phyloP scores from a whole-genome alignment of 1,140 invertebrate genomes.

The Steinernema khuongi region DNA sequence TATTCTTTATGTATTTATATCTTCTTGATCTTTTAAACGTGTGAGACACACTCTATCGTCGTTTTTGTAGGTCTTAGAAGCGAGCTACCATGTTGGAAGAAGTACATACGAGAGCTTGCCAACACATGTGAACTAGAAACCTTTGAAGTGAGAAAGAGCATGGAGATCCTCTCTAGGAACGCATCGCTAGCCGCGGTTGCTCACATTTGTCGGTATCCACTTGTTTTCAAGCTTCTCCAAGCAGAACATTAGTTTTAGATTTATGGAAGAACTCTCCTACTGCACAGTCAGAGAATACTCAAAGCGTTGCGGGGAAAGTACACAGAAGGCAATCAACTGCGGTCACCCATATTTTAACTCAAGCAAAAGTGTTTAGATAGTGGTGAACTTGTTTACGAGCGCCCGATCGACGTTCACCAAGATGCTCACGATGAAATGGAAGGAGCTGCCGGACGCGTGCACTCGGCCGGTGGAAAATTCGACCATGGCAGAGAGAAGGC shows the following conservation, averaged over 20 bases:
- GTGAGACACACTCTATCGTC: too few species aligned
- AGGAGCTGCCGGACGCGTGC: too few species aligned
- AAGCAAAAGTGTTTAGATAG: neutral
- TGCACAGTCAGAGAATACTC: neutral
- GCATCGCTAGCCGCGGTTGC: neutral
- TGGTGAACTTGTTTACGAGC: neutral
- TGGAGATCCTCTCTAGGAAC: neutral
- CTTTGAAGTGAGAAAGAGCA: neutral
- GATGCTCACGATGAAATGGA: too few species aligned
- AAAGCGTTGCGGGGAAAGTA: neutral
- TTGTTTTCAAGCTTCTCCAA: neutral
- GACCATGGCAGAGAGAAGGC: too few species aligned
- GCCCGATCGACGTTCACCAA: too few species aligned
- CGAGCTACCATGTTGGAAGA: neutral
- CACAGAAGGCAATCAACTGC: neutral
- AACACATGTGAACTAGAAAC: neutral
- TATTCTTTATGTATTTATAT: too few species aligned
- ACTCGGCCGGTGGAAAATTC: too few species aligned
- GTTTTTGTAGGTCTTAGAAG: too few species aligned
- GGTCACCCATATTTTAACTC: neutral
- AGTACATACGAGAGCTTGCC: neutral
- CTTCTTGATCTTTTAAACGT: too few species aligned
- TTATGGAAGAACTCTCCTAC: neutral
- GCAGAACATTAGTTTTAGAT: neutral
- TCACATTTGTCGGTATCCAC: neutral